Base-by-base conservation (phyloP, 2,888 invertebrate genomes). In the Clitarchus hookeri region DNA sequence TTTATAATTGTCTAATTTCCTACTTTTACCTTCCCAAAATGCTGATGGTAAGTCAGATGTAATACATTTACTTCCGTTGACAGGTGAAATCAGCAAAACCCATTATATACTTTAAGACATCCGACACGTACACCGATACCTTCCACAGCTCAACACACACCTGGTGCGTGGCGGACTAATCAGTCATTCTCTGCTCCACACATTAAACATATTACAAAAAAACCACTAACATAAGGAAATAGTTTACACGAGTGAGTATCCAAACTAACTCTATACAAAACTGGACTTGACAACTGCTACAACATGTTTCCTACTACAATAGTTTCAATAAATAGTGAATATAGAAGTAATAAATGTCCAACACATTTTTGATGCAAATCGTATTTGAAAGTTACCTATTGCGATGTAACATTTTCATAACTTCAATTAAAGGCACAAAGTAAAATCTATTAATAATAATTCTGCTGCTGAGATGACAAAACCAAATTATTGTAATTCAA, bases 351-450 rank as follows among this genome's bases (percentile, higher is more conserved):
- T 65, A 65, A 65, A 65, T 11, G 8, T 23, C n/a, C 8, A 65
- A 65, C n/a, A 65, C 23, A 65, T 23, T 65, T 65, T 65, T 19
- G 8, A 65, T 65, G 65, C 8, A 65, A 65, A 2, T 65, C 16
- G 65, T 19, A 65, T 65, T 65, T 65, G 65, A 65, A 23, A 23
- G 65, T 65, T 65, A 65, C n/a, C 3, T 23, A n/a, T 19, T 23
- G 16, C 16, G 16, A 19, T 65, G 16, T 65, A 65, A 65, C 11
- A 65, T 23, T 65, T 65, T 65, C 16, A 65, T 23, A 65, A 65
- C 65, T 65, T 16, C 65, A 65, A 65, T 65, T 65, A 65, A 65
- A 65, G 65, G 65, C 65, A 65, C 65, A 65, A 65, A 65, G 65
- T 65, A 65, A 65, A 65, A 65, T 65, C 1, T 65, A 65, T 6